Percentiles rank a stretch among this genome's conserved stretches.
Evolutionary conservation across 2,888 invertebrate species (phyloP).

Genomic region (Sarcophaga subvicina): DNA sequence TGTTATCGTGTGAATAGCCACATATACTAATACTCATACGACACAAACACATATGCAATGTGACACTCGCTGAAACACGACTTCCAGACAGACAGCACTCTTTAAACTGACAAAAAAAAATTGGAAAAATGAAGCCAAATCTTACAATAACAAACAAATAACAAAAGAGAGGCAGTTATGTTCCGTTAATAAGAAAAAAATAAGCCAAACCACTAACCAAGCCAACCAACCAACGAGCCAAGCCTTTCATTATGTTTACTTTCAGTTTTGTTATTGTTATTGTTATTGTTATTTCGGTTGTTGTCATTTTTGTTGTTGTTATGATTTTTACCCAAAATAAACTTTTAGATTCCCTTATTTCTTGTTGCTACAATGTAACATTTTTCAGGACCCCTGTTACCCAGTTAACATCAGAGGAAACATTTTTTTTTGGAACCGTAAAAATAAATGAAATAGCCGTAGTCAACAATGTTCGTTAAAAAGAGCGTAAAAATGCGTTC

Average conservation of each 20-base stretch:
- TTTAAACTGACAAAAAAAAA: too few species aligned
- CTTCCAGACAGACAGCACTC: too few species aligned
- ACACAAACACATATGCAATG: background rate
- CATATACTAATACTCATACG: background rate
- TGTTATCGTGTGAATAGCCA: too few species aligned
- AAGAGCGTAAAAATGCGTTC: too few species aligned
- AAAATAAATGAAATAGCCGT: too few species aligned
- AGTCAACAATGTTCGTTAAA: too few species aligned
- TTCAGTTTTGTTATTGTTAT: conserved; percentile 6
- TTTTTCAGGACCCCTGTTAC: too few species aligned
- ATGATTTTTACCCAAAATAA: too few species aligned
- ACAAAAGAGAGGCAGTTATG: conserved; percentile 4
- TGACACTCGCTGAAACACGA: background rate
- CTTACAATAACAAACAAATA: background rate
- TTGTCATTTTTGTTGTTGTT: background rate
- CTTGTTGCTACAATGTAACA: too few species aligned
- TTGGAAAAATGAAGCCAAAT: background rate
- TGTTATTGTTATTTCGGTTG: background rate
- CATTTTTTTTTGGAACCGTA: too few species aligned
- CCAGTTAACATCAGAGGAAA: too few species aligned
- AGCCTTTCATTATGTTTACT: conserved; percentile 15
- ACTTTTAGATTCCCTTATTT: too few species aligned
- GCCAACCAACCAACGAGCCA: background rate
- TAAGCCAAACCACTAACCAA: conserved; percentile 24
- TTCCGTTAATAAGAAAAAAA: conserved; percentile 24